Evolutionary conservation across 2,888 invertebrate species (phyloP), one percentile per base, ranked within the genome.

Genomic region (Mactromeris polynyma): DNA sequence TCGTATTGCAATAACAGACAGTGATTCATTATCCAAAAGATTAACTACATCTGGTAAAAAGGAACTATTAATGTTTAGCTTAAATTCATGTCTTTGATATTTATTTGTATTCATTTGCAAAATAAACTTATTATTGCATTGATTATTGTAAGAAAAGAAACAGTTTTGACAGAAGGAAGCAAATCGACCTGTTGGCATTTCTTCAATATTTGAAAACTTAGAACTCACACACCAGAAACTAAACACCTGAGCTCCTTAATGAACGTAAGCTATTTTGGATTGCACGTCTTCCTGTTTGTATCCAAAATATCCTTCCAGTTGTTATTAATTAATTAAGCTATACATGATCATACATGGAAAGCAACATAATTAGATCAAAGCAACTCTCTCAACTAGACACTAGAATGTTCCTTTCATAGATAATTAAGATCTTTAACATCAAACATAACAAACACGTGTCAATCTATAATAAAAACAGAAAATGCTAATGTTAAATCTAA

Each of bases 91-190:
- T 64, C 58, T 64, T 64, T 64, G 58, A 64, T 64, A 64, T 64
- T 64, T 64, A 64, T 64, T 64, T 64, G 58, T 64, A 64, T 64
- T 64, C 58, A n/a, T 26, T 64, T 64, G 58, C 26, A 64, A 64
- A 64, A 64, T 9, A 64, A 64, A 64, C 58, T 64, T 26, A 64
- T 64, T 7, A 64, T n/a, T 64, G 26, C 26, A 26, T 7, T 64
- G 26, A n/a, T 64, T 64, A 64, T 11, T 26, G 26, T 64, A n/a
- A 64, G 58, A 64, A 64, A 26, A 26, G 58, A 26, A 64, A 64
- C 58, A 64, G 46, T 26, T 26, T 64, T n/a, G 58, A 64, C n/a
- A 26, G 58, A n/a, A 64, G n/a, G 46, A 46, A 46, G 26, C 26
- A 64, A 2, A 64, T 26, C 58, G 26, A 26, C 26, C 26, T n/a